These are phyloP conservation scores for Gisinianus flammeolus DNA, from an alignment of 2,888 invertebrate species.

Conservation along the genomic window DNA sequence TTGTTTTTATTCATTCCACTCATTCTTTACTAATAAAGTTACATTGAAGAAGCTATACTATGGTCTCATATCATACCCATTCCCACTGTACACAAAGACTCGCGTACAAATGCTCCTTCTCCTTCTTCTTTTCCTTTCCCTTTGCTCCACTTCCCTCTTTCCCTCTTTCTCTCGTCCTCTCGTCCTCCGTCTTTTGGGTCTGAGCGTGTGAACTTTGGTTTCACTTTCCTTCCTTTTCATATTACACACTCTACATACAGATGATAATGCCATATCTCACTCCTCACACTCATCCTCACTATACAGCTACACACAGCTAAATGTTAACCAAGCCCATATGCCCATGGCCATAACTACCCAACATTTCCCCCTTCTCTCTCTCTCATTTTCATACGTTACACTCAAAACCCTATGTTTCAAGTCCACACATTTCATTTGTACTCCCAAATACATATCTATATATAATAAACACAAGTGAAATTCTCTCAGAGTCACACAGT, in stretches of 20 bases:
- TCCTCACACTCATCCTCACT: too few species aligned
- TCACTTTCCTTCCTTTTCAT: constrained; percentile 4
- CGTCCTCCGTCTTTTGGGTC: neutral
- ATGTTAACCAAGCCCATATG: too few species aligned
- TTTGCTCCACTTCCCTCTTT: neutral
- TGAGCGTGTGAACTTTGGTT: constrained; percentile 19
- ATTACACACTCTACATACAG: neutral
- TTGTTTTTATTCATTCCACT: constrained; percentile 34
- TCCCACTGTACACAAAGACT: neutral
- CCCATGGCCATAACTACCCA: too few species aligned
- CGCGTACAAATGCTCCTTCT: neutral
- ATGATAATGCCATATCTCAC: too few species aligned
- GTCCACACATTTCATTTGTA: too few species aligned
- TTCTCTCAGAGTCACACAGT: too few species aligned
- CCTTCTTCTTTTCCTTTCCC: neutral
- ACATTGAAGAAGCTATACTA: neutral
- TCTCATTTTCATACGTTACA: too few species aligned
- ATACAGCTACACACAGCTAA: too few species aligned
- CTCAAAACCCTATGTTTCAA: too few species aligned
- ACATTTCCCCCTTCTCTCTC: too few species aligned
- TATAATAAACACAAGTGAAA: too few species aligned
- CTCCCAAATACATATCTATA: too few species aligned
- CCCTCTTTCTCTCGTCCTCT: neutral
- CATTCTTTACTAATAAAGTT: constrained; percentile 33
- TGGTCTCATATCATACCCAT: neutral